These are phyloP conservation scores for Linnaemya tessellans DNA, from an alignment of 2,888 invertebrate genomes.

Conservation along the genomic window DNA sequence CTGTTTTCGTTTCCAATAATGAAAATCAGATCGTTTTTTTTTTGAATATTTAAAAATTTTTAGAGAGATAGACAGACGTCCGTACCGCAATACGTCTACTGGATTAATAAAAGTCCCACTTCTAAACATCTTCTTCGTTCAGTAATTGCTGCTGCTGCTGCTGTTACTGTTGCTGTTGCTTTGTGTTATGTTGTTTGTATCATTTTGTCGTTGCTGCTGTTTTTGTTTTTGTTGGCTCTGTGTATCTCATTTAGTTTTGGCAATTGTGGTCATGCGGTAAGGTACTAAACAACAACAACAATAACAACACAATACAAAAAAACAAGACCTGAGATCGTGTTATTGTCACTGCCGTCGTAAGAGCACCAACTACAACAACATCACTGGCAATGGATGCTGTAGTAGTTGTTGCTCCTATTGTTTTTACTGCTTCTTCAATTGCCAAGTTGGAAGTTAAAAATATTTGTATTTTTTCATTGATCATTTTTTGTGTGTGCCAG, in stretches of 20 bases:
- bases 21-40: slow-evolving; percentile 19
- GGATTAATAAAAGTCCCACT: slow-evolving; percentile 79
- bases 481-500: slow-evolving; percentile 23
- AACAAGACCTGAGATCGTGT: slow-evolving; percentile 45
- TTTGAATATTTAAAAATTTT: slow-evolving; percentile 49
- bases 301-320: neutral
- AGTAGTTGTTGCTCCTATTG: slow-evolving; percentile 3
- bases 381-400: neutral
- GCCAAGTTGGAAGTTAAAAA: slow-evolving; percentile 33
- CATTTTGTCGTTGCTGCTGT: slow-evolving; percentile 17
- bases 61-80: slow-evolving; percentile 76
- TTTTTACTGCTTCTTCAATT: slow-evolving; percentile 33
- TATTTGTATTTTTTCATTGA: slow-evolving; percentile 59
- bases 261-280: slow-evolving; percentile 59
- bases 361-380: slow-evolving; percentile 2
- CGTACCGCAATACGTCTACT: slow-evolving; percentile 80
- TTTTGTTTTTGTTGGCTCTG: slow-evolving; percentile 36
- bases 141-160: slow-evolving; percentile 22
- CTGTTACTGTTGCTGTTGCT: slow-evolving; percentile 15
- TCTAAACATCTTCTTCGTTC: slow-evolving; percentile 69
- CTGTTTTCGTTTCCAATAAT: slow-evolving; percentile 19
- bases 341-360: slow-evolving; percentile 22
- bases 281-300: slow-evolving; percentile 49
- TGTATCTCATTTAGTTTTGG: slow-evolving; percentile 52
- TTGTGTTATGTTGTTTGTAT: slow-evolving; percentile 26